These are phyloP conservation scores for Chiloscyllium punctatum DNA, from an alignment of 2,797 vertebrate genomes.

Conservation along the genomic window DNA sequence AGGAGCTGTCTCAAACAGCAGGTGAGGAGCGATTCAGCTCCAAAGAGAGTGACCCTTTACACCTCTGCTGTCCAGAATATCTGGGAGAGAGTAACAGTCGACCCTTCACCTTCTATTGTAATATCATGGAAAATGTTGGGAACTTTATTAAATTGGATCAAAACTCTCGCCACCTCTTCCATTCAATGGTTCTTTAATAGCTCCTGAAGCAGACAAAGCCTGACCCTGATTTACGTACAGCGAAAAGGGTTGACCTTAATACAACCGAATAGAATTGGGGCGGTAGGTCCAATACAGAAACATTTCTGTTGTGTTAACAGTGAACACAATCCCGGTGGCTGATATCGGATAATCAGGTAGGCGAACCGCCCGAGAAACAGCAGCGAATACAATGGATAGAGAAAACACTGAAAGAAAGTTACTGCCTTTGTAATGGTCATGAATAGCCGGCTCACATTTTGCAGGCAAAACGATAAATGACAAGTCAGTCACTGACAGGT, in stretches of 20 bases:
- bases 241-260: neutral
- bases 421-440: constrained; percentile 22
- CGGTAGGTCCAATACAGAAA: constrained; percentile 6
- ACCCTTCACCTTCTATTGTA: neutral
- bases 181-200: constrained; percentile 17
- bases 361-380: constrained; percentile 18
- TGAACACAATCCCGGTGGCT: constrained; percentile 3
- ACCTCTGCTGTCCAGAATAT: neutral
- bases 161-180: neutral
- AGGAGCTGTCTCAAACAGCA: neutral
- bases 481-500: neutral
- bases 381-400: constrained; percentile 15
- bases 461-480: neutral
- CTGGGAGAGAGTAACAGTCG: neutral
- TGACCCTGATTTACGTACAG: neutral
- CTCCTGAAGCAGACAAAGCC: constrained; percentile 15
- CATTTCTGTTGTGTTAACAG: constrained; percentile 16
- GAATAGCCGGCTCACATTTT: neutral
- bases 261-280: constrained; percentile 15
- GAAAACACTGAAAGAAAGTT: neutral
- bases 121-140: constrained; percentile 21
- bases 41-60: neutral
- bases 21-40: no score
- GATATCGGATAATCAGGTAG: constrained; percentile 31
- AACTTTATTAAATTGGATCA: neutral